Base-by-base conservation (phyloP, 2,797 vertebrate species). In the Enteromius fasciolatus region DNA sequence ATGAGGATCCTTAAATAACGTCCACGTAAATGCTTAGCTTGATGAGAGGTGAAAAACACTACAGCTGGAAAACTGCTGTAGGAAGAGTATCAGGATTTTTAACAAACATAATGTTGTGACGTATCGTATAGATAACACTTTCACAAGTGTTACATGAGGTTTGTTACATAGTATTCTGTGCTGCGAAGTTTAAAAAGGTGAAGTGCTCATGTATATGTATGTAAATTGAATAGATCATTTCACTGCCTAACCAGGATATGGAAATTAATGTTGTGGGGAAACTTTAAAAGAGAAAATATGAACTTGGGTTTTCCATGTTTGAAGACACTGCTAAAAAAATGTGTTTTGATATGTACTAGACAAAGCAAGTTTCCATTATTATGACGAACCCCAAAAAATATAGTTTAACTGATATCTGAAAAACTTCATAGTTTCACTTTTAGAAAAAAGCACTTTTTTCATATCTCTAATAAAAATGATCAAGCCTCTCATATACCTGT, bases 371-470 rank as follows among this genome's bases (percentile, higher is more conserved):
- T 88, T 83, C 23, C 41, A 48, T 72, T 31, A 63, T 73, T 86
- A 44, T 72, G 74, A 31, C 86, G 66, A 66, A 83, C 76, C 63
- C 63, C 11, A 81, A 87, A 64, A 88, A 78, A 89, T 73, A 91
- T 72, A 89, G 85, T 61, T 88, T 63, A 87, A 86, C 87, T 87
- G 84, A 93, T 89, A 92, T 88, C 80, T 80, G 88, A 85, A 73
- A 88, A 88, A 91, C 18, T 14, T 74, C 74, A 83, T 54, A 87
- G 50, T 41, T 82, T 88, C 67, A 87, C 83, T 91, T 90, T 89
- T 89, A 74, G 90, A 88, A 88, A 31, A 86, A 83, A 76, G 39
- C 52, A 76, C 63, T 79, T 80, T 78, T 73, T 28, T 87, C 87
- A 89, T 85, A 76, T 75, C 84, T 84, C 83, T 72, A 88, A 36